Conservation (phyloP, 1,140 invertebrate species). For the Homarus americanus region DNA sequence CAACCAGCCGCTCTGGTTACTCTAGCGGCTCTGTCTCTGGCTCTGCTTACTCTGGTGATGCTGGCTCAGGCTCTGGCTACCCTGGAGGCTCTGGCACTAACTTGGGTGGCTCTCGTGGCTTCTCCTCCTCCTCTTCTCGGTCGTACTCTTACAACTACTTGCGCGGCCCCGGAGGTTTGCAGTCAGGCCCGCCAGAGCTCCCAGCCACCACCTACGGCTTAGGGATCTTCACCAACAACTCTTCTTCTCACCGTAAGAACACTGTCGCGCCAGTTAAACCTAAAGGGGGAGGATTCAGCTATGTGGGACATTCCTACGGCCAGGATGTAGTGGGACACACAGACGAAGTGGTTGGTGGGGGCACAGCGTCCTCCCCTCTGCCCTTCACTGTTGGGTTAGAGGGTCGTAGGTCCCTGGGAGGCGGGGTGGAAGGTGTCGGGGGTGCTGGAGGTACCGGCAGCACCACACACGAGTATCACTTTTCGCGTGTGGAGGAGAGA, state of each 20-base stretch:
- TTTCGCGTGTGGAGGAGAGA: background rate
- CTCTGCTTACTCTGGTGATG: background rate
- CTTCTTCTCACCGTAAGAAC: background rate
- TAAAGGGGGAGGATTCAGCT: slow-evolving; percentile 63
- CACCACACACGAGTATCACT: background rate
- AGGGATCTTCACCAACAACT: slow-evolving; percentile 16
- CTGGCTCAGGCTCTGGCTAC: too few relatives aligned
- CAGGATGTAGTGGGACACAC: slow-evolving; percentile 72
- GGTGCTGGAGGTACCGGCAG: background rate
- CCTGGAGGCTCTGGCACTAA: background rate
- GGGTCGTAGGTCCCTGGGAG: background rate
- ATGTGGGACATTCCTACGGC: slow-evolving; percentile 72
- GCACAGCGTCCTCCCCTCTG: slow-evolving; percentile 9
- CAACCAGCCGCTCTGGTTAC: background rate
- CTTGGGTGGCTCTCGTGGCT: slow-evolving; percentile 8
- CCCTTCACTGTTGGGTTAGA: slow-evolving; percentile 28
- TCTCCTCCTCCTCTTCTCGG: slow-evolving; percentile 37
- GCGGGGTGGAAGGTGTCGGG: background rate
- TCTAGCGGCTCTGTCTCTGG: background rate
- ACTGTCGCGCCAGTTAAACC: slow-evolving; percentile 42
- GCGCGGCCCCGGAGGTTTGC: slow-evolving; percentile 13
- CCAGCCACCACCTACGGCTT: background rate
- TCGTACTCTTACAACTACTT: slow-evolving; percentile 51
- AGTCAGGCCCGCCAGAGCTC: background rate
- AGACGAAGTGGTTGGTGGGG: background rate